These are phyloP conservation scores for Sebastes oblongus DNA, from an alignment of 2,797 vertebrate genomes.

Conservation along the genomic window DNA sequence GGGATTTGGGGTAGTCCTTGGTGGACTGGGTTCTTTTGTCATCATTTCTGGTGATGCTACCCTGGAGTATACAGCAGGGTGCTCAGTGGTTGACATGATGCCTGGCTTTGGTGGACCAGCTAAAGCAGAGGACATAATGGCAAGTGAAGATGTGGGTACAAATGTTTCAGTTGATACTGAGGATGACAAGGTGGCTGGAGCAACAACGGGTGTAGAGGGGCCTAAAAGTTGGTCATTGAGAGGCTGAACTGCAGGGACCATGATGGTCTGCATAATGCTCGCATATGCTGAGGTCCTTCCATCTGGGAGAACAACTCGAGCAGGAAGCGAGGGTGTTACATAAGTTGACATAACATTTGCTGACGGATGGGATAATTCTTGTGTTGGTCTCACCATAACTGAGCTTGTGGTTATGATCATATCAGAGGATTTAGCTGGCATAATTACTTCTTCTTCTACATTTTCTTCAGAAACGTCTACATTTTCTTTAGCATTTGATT, in stretches of 20 bases:
- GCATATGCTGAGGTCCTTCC: slow-evolving; percentile 89
- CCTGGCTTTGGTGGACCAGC: slow-evolving; percentile 49
- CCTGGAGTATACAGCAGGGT: slow-evolving; percentile 84
- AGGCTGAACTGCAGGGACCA: slow-evolving; percentile 72
- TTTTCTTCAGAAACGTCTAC: slow-evolving; percentile 37
- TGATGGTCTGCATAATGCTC: slow-evolving; percentile 93
- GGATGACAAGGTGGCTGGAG: slow-evolving; percentile 4
- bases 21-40: slow-evolving; percentile 80
- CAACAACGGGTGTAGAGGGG: slow-evolving; percentile 47
- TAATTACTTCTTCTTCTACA: slow-evolving; percentile 47
- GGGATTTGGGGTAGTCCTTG: slow-evolving; percentile 53
- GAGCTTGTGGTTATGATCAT: slow-evolving; percentile 72
- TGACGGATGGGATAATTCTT: slow-evolving; percentile 49
- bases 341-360: slow-evolving; percentile 58
- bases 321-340: slow-evolving; percentile 62
- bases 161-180: slow-evolving; percentile 10
- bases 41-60: slow-evolving; percentile 84
- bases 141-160: slow-evolving; percentile 24
- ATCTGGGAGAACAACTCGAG: slow-evolving; percentile 81
- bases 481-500: slow-evolving; percentile 56
- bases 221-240: slow-evolving; percentile 38
- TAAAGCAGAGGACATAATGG: slow-evolving; percentile 36
- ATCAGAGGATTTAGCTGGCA: slow-evolving; percentile 62
- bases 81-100: slow-evolving; percentile 73
- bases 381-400: slow-evolving; percentile 56